Evolutionary conservation across 2,113 vertebrate genomes (phyloP), one percentile per base, ranked within the genome.

Genomic region (Actenoides hombroni): DNA sequence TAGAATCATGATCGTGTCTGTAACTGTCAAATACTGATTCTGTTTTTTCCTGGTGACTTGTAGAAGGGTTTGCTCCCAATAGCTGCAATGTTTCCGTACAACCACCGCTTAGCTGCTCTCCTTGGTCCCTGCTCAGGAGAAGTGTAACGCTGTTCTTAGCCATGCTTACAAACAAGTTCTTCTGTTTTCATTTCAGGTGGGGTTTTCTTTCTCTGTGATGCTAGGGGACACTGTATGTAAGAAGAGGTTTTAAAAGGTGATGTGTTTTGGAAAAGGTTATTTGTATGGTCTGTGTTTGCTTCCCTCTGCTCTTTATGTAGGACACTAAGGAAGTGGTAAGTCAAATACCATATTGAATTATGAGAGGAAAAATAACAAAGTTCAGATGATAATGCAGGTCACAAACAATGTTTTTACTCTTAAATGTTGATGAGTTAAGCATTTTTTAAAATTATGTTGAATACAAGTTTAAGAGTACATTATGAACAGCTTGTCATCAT

Each of bases 51-150:
- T 46, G 11, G 46, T 37, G 39, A 17, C 54, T 48, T 69, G 46
- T 53, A 3, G 29, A 54, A 31, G 16, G 46, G 16, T 76, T 61
- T 40, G 19, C 12, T 24, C 57, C 6, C 20, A 25, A 6, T 17
- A 37, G 44, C 26, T 18, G 10, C 16, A 4, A 19, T 4, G 17
- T 51, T 67, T 59, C 31, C 9, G 1, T 10, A 9, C 0, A 1
- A n/a, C 23, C 20, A 13, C 13, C 5, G 3, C 33, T 19, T 33
- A 19, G 35, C 59, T 60, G n/a, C 24, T 76, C 19, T 44, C 28
- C 7, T 5, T 8, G 1, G 5, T 5, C 39, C 1, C 0, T 13
- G 23, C 23, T 60, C 31, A 42, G 48, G 13, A 70, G 59, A 49
- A 20, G 21, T 8, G 0, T 5, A 14, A 19, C 18, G 20, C n/a